A percentile compares a stretch with the other conserved stretches of the same genome.
These are phyloP conservation scores for Euplexia lucipara DNA, from an alignment of 2,888 invertebrate genomes.

Conservation along the genomic window DNA sequence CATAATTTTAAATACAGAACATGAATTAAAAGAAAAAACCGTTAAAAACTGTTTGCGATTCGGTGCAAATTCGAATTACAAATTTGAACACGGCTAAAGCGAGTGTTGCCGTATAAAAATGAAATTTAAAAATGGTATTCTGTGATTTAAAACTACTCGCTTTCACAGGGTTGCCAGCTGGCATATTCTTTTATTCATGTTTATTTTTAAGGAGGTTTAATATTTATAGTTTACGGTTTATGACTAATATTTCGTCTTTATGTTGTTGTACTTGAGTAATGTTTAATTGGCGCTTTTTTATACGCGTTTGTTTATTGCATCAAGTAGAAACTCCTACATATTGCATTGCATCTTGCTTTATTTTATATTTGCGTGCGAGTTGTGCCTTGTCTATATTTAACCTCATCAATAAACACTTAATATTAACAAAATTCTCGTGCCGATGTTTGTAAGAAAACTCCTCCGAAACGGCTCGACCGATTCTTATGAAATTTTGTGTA, in stretches of 20 bases:
- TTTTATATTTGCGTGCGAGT: too few species aligned
- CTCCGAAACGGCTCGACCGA: too few species aligned
- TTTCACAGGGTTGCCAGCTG: constrained; percentile 62
- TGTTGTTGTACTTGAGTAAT: constrained; percentile 10
- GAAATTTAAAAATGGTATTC: constrained; percentile 66
- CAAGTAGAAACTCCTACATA: too few species aligned
- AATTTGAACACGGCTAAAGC: constrained; percentile 69
- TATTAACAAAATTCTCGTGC: too few species aligned
- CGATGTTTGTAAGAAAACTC: too few species aligned
- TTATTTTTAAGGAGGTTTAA: constrained; percentile 46
- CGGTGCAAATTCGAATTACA: constrained; percentile 69
- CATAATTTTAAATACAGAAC: constrained; percentile 60
- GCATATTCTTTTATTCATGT: constrained; percentile 61
- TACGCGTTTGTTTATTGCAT: too few species aligned
- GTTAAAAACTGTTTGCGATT: constrained; percentile 67
- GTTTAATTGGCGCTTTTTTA: not conserved
- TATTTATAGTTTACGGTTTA: constrained; percentile 50
- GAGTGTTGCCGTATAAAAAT: constrained; percentile 69
- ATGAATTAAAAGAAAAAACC: constrained; percentile 61
- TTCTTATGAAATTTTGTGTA: too few species aligned
- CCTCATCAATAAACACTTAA: too few species aligned
- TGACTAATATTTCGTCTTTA: constrained; percentile 41
- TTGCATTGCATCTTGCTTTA: too few species aligned
- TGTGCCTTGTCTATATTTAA: too few species aligned
- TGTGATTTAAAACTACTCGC: constrained; percentile 65